These are phyloP conservation scores for Schizopygopsis malacanthus DNA, from an alignment of 2,797 vertebrate genomes.

Conservation along the genomic window DNA sequence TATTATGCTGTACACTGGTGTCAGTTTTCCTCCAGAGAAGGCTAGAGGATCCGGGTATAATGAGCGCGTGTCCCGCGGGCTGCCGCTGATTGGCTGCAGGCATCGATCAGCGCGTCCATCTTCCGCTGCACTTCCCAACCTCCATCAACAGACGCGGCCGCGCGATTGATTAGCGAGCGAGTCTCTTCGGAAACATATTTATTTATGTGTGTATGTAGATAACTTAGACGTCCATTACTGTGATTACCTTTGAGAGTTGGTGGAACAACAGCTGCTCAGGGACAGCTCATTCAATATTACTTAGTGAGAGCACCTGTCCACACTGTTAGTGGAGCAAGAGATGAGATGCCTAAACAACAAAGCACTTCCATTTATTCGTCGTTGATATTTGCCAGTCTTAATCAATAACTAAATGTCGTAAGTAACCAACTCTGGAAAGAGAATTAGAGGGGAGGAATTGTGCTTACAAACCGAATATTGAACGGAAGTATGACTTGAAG, in stretches of 20 bases:
- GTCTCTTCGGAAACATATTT: conserved; percentile 85
- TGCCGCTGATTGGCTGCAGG: conserved; percentile 67
- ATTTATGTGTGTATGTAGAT: conserved; percentile 84
- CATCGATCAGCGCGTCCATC: conserved; percentile 82
- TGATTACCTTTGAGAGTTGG: conserved; percentile 85
- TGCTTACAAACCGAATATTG: not conserved
- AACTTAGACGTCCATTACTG: conserved; percentile 85
- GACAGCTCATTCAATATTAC: conserved; percentile 83
- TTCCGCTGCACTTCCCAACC: conserved; percentile 76
- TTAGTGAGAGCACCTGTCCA: conserved; percentile 75
- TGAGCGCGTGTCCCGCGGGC: conserved; percentile 69
- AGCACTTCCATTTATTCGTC: conserved; percentile 46
- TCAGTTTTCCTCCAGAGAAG: conserved; percentile 1
- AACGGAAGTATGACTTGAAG: conserved; percentile 19
- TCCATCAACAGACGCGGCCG: conserved; percentile 82
- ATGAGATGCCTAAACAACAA: conserved; percentile 61
- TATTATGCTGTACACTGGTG: not conserved
- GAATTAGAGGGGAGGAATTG: conserved; percentile 1
- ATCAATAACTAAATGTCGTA: conserved; percentile 19
- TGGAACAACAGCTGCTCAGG: conserved; percentile 84
- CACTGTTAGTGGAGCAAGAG: conserved; percentile 67
- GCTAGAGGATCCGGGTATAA: conserved; percentile 12
- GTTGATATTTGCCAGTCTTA: conserved; percentile 23
- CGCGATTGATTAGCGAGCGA: conserved; percentile 80
- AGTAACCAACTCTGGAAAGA: not conserved